phyloP scores from a whole-genome alignment of 2,888 invertebrate genomes.

The Biston betularia region DNA sequence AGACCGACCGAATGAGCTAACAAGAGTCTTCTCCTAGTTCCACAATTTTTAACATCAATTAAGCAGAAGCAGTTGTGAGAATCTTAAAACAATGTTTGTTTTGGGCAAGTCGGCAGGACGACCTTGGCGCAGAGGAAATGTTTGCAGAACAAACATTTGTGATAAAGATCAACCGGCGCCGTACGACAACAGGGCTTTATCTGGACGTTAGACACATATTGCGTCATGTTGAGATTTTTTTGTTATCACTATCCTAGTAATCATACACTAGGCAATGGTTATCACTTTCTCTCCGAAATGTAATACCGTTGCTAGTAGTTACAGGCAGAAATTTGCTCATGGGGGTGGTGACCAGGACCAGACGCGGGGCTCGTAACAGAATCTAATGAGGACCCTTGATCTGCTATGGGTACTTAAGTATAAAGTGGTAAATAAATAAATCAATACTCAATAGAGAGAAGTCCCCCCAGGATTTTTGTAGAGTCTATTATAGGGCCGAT shows the following conservation, averaged over 20 bases:
- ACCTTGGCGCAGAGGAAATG: conserved; percentile 42
- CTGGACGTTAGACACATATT: conserved; percentile 29
- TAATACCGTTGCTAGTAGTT: neutral
- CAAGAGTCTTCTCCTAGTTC: neutral
- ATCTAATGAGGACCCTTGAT: no score
- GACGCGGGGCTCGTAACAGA: no score
- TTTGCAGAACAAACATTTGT: conserved; percentile 40
- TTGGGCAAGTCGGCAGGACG: conserved; percentile 25
- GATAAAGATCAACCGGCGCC: conserved; percentile 48
- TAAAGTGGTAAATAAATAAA: no score
- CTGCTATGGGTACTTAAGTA: no score
- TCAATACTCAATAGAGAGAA: no score
- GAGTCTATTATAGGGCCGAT: no score
- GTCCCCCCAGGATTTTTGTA: no score
- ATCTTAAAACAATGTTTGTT: conserved; percentile 30
- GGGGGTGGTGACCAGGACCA: no score
- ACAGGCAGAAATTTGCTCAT: neutral
- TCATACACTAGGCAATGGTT: conserved; percentile 7
- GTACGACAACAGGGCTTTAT: conserved; percentile 31
- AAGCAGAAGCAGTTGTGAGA: conserved; percentile 6
- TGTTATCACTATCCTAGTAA: conserved; percentile 22
- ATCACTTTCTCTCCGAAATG: conserved; percentile 33
- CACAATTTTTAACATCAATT: conserved; percentile 22
- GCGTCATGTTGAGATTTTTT: conserved; percentile 42
- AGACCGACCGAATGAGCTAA: no score